phyloP scores from a whole-genome alignment of 2,113 vertebrate species.

The Megaceryle torquata region DNA sequence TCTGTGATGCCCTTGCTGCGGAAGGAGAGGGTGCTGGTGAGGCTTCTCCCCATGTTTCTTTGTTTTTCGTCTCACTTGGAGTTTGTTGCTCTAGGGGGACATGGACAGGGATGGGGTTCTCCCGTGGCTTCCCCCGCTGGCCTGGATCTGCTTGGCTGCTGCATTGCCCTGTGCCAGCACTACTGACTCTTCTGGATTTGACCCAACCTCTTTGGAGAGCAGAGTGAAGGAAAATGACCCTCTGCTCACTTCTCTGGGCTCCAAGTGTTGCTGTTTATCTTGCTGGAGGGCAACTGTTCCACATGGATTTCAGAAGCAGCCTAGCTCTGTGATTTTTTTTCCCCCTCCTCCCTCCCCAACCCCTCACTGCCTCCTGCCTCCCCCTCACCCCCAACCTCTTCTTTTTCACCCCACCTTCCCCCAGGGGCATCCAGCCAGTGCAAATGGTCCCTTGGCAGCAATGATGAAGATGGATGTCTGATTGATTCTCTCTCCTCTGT shows the following conservation, averaged over 20 bases:
- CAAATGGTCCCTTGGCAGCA: constrained; percentile 79
- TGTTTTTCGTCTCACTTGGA: background rate
- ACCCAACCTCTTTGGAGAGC: background rate
- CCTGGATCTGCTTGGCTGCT: background rate
- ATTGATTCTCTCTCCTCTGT: constrained; percentile 81
- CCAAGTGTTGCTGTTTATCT: background rate
- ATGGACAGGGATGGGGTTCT: background rate
- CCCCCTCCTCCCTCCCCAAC: background rate
- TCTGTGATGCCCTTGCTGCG: rapidly evolving
- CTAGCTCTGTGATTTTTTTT: background rate
- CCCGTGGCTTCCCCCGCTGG: background rate
- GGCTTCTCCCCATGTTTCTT: background rate
- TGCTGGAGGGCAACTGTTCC: background rate
- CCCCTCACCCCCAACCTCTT: constrained; percentile 52
- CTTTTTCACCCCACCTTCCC: constrained; percentile 76
- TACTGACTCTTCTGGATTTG: background rate
- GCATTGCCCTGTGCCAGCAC: background rate
- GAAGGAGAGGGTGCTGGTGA: background rate
- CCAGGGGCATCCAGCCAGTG: constrained; percentile 78
- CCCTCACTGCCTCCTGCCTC: background rate
- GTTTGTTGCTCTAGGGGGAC: background rate
- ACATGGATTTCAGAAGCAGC: background rate
- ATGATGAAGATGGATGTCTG: constrained; percentile 86
- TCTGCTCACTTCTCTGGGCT: background rate
- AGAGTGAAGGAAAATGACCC: background rate